Evolutionary conservation across 2,888 invertebrate species (phyloP), one percentile per base, ranked within the genome.

Genomic region (Andrena fulva): DNA sequence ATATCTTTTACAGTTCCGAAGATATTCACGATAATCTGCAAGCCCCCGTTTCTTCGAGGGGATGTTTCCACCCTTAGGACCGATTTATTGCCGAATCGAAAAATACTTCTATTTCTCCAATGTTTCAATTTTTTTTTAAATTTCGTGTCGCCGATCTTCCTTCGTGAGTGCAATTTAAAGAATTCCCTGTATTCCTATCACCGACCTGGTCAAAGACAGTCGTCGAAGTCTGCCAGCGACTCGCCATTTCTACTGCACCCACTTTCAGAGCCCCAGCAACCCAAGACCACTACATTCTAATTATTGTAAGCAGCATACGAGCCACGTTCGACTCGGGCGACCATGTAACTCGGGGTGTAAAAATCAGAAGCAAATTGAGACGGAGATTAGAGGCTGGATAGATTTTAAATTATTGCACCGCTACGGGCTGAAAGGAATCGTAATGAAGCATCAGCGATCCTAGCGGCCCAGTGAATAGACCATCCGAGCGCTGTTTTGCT

Each of bases 321-420:
- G 10, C 54, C 31, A 31, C 31, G 10, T 6, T 16, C 7, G 54
- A 20, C 24, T 33, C 2, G 12, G 35, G 7, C 2, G 29, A 59
- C 27, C 27, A 29, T 35, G 20, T 20, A 20, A 20, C 20, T 20
- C n/a, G 3, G 27, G n/a, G 42, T 42, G 42, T 27, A 29, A n/a
- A 6, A 42, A 16, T 69, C 42, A 12, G 2, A 2, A n/a, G 12
- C 16, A 48, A 62, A 8, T 62, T 20, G 33, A 33, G 62, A 10
- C 33, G 31, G n/a, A n/a, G 10, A 60, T 31, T 60, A 60, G 60
- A 27, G 31, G 8, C 27, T 56, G 24, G 29, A 29, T 59, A 29
- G 31, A 62, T 33, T 62, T 56, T 3, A 62, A 62, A 33, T 62
- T 33, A n/a, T n/a, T 7, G 60, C n/a, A 33, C 60, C 33, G 31